Evolutionary conservation across 2,888 invertebrate species (phyloP).

Genomic region (Athrips mouffetella): DNA sequence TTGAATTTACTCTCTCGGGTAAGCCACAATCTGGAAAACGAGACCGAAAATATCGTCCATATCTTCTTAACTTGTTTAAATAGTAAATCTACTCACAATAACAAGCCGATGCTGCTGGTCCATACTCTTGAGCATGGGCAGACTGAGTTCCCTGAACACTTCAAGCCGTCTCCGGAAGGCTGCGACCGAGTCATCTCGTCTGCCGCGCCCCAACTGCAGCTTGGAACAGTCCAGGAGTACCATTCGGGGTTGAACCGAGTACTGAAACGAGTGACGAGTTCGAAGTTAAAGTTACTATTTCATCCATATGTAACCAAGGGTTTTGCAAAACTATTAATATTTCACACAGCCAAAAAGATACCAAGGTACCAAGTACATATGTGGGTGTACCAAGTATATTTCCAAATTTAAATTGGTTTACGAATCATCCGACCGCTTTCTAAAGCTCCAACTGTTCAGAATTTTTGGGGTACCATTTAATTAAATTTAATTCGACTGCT

Average conservation of each 20-base stretch:
- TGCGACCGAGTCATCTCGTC: slow-evolving; percentile 91
- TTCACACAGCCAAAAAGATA: no score
- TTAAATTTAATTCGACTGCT: no score
- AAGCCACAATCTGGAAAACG: not conserved
- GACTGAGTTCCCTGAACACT: slow-evolving; percentile 90
- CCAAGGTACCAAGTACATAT: no score
- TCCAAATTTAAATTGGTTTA: no score
- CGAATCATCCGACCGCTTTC: no score
- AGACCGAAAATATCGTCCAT: not conserved
- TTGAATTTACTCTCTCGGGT: no score
- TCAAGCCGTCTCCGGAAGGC: slow-evolving; percentile 90
- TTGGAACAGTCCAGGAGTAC: slow-evolving; percentile 95
- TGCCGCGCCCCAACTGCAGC: slow-evolving; percentile 88
- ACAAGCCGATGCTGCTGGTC: slow-evolving; percentile 89
- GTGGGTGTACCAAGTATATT: no score
- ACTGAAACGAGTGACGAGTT: slow-evolving; percentile 79
- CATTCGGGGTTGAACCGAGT: slow-evolving; percentile 86
- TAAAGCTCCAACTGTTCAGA: no score
- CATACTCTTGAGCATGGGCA: slow-evolving; percentile 92
- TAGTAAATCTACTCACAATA: slow-evolving; percentile 81
- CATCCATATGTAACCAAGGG: not conserved
- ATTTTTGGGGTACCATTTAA: no score
- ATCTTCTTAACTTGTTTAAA: not conserved
- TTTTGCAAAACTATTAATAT: no score
- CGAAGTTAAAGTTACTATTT: not conserved